Evolutionary conservation across 2,888 invertebrate species (phyloP).

Genomic region (Polymixis flavicincta): DNA sequence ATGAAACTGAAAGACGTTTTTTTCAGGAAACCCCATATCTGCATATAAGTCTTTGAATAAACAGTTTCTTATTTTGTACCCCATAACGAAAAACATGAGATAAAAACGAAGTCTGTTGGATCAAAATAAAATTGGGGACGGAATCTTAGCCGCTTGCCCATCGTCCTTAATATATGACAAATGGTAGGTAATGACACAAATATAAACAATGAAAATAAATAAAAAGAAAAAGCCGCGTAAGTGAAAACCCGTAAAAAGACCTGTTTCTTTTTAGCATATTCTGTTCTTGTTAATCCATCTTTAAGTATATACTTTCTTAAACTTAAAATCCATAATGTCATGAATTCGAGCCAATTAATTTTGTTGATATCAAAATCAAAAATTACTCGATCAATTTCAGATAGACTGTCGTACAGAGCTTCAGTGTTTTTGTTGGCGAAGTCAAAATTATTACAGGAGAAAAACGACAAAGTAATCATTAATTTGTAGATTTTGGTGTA

Average conservation of each 20-base stretch:
- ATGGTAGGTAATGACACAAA: neutral
- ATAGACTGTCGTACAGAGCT: conserved; percentile 49
- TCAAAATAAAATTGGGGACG: too few relatives aligned
- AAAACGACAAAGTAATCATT: conserved; percentile 41
- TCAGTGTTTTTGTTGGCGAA: conserved; percentile 64
- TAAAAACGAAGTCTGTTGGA: too few relatives aligned
- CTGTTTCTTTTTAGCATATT: conserved; percentile 50
- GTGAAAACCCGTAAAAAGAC: conserved; percentile 19
- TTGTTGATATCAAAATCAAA: conserved; percentile 65
- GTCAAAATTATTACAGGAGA: conserved; percentile 58
- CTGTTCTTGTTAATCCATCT: conserved; percentile 63
- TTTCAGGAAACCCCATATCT: too few relatives aligned
- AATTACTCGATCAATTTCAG: conserved; percentile 61
- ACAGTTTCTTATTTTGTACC: too few relatives aligned
- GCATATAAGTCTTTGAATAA: too few relatives aligned
- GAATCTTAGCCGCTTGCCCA: too few relatives aligned
- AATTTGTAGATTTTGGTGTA: conserved; percentile 65
- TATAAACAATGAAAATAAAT: conserved; percentile 13
- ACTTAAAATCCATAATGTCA: conserved; percentile 61
- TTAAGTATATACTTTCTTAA: conserved; percentile 34
- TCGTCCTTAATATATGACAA: too few relatives aligned
- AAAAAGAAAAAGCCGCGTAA: neutral
- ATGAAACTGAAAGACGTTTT: too few relatives aligned
- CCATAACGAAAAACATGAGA: too few relatives aligned
- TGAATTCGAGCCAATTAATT: conserved; percentile 60